A percentile compares a stretch with the other conserved stretches of the same genome.
These are phyloP conservation scores for Hormaphis cornu DNA, from an alignment of 1,140 invertebrate genomes.

Conservation along the genomic window DNA sequence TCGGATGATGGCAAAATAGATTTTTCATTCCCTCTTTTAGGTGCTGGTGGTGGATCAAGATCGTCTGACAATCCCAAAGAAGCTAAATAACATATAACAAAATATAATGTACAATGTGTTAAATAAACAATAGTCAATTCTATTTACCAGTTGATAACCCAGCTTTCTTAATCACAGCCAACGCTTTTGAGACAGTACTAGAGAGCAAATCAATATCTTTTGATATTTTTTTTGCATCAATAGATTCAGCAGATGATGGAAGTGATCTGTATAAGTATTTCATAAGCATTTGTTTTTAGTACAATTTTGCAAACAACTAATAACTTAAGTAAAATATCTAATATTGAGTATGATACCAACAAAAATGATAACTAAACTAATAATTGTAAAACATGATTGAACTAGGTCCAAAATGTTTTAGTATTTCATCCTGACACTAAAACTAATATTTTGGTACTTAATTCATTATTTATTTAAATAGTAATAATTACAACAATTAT, in stretches of 20 bases:
- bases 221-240: conserved; percentile 15
- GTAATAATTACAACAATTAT: no score
- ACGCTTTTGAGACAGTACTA: conserved; percentile 22
- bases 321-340: no score
- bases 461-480: no score
- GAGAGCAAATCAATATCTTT: conserved; percentile 20
- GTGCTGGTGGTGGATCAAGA: background rate
- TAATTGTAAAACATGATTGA: no score
- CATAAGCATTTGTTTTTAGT: no score
- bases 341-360: no score
- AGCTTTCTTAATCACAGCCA: conserved; percentile 20
- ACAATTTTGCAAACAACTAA: no score
- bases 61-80: background rate
- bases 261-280: background rate
- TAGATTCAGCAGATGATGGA: background rate
- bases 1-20: conserved; percentile 1
- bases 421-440: no score
- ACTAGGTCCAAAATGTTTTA: no score
- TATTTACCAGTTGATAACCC: background rate
- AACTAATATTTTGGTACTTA: no score
- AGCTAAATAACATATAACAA: background rate
- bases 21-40: conserved; percentile 28
- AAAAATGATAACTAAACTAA: no score
- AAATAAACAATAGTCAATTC: background rate
- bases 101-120: background rate